Evolutionary conservation across 2,797 vertebrate genomes (phyloP), one percentile per base, ranked within the genome.

Genomic region (Alcedo atthis): DNA sequence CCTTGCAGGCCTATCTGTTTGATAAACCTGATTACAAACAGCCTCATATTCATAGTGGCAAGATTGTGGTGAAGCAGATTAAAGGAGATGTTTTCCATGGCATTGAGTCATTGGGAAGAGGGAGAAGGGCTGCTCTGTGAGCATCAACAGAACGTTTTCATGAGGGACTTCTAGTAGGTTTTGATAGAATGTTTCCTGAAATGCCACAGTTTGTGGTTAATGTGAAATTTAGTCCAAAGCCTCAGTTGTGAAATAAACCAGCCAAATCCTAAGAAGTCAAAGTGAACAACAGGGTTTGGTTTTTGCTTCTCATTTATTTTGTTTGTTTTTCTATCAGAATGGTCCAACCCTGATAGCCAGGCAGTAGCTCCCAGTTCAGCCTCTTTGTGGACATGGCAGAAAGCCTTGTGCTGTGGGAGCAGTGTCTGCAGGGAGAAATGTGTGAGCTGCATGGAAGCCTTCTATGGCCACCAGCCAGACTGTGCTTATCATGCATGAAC

Each of bases 381-480:
- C 67, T 77, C 45, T 82, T 21, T 1, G 1, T 24, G 40, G 62
- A 40, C 43, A 8, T 0, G 3, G 53, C 3, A 0, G 42, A 18
- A 85, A 33, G 26, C 59, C 35, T 62, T 67, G 35, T 78, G 57
- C 48, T 70, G 15, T n/a, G 37, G 32, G 28, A 63, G 77, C 57
- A 64, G 25, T 3, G 0, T 71, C 89, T 68, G 37, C 43, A 26
- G 24, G 37, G 43, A 63, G 8, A 58, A 63, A 37, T 3, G 1
- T 53, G 55, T 46, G 58, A 48, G 64, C 61, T 92, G 33, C 58
- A 48, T 9, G 16, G 62, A 37, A 63, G 20, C 42, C 15, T 58
- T 20, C 37, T 66, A 26, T 75, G 76, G 46, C 61, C 68, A 32
- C 26, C 49, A 68, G 64, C 69, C 67, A 42, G 69, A 49, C 69